These are phyloP conservation scores for Nesoenas mayeri DNA, from an alignment of 2,113 vertebrate genomes.

Conservation along the genomic window DNA sequence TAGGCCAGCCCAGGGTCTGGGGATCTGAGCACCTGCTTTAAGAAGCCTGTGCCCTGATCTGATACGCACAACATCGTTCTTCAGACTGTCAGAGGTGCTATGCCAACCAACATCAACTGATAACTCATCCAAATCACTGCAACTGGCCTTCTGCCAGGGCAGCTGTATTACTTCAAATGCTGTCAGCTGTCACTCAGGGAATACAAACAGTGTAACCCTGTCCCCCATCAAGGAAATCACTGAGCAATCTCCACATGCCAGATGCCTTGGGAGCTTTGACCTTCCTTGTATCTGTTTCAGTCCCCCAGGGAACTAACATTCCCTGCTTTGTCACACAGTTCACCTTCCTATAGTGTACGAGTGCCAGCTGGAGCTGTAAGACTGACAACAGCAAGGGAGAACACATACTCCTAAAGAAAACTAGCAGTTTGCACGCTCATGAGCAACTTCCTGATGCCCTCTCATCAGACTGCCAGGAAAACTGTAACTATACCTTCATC, in stretches of 20 bases:
- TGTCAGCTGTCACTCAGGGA: background rate
- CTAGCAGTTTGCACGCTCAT: background rate
- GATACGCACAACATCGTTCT: background rate
- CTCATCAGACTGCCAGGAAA: conserved; percentile 18
- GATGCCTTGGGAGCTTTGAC: background rate
- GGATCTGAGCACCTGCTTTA: accelerated
- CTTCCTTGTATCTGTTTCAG: background rate
- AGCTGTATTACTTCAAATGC: background rate
- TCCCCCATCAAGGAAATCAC: background rate
- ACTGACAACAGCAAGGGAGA: background rate
- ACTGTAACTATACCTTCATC: conserved; percentile 22
- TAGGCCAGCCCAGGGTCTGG: background rate
- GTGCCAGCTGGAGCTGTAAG: background rate
- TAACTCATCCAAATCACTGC: background rate
- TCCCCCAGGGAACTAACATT: background rate
- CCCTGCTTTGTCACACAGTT: background rate
- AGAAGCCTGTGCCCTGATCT: background rate
- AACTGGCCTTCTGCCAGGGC: background rate
- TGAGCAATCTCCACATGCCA: background rate
- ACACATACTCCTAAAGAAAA: background rate
- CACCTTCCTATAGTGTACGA: background rate
- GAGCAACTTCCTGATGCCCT: background rate
- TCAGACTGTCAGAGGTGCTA: background rate
- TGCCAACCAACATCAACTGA: background rate
- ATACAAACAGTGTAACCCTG: background rate